phyloP scores from a whole-genome alignment of 2,888 invertebrate genomes.

The Melanostoma mellinum region DNA sequence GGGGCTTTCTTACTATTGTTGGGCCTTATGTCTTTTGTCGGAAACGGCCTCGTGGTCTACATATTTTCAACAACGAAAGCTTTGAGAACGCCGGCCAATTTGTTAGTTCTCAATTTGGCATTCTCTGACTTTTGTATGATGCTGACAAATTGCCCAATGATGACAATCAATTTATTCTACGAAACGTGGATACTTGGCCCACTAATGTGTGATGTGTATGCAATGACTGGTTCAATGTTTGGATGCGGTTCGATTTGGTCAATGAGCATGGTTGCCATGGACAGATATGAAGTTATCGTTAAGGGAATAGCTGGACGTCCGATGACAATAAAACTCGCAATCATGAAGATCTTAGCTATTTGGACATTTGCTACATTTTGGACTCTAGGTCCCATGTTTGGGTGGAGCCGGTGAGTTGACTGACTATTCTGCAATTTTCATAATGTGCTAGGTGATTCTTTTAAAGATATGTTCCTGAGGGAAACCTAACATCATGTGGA shows the following conservation, averaged over 20 bases:
- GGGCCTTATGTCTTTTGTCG: constrained; percentile 83
- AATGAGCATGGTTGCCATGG: constrained; percentile 95
- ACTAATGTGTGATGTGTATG: constrained; percentile 93
- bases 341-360: constrained; percentile 82
- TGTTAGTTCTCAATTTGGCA: constrained; percentile 94
- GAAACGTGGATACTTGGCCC: constrained; percentile 83
- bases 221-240: constrained; percentile 92
- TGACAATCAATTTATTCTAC: constrained; percentile 81
- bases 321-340: constrained; percentile 83
- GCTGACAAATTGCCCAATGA: constrained; percentile 83
- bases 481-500: constrained; percentile 85
- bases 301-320: constrained; percentile 85
- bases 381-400: constrained; percentile 84
- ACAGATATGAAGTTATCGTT: constrained; percentile 96
- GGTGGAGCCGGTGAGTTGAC: constrained; percentile 83
- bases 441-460: neutral
- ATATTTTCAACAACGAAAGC: constrained; percentile 81
- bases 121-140: constrained; percentile 94
- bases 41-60: constrained; percentile 81
- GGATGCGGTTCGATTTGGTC: constrained; percentile 96
- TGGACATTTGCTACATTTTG: constrained; percentile 84
- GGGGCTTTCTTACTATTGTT: constrained; percentile 90
- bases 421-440: neutral
- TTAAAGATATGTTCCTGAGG: constrained; percentile 85
- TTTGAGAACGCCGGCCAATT: constrained; percentile 93